phyloP scores from a whole-genome alignment of 2,113 vertebrate species.

The Phainopepla nitens region DNA sequence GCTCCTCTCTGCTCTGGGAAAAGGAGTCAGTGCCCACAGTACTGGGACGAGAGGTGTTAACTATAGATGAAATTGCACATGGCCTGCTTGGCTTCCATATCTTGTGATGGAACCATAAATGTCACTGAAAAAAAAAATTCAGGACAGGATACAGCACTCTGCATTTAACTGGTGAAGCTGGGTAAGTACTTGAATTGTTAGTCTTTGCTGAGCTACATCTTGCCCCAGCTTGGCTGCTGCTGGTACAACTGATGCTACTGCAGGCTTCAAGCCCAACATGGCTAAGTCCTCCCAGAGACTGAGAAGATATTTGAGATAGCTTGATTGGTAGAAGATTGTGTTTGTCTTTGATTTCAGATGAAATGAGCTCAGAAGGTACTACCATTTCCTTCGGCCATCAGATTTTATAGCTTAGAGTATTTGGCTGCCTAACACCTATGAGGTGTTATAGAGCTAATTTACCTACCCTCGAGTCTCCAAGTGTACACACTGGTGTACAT shows the following conservation, averaged over 20 bases:
- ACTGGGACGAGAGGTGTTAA: not conserved
- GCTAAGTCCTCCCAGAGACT: not conserved
- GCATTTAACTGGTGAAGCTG: not conserved
- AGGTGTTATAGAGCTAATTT: not conserved
- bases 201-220: not conserved
- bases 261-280: not conserved
- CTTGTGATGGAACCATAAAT: not conserved
- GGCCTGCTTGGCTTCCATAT: not conserved
- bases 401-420: not conserved
- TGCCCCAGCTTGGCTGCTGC: not conserved
- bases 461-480: not conserved
- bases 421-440: not conserved
- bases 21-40: not conserved
- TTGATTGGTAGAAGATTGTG: not conserved
- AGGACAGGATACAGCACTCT: not conserved
- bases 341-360: not conserved
- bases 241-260: not conserved
- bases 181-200: not conserved
- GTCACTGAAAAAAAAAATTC: not conserved
- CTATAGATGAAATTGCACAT: not conserved
- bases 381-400: not conserved
- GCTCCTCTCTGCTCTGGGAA: not conserved
- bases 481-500: not conserved
- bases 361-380: not conserved
- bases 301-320: not conserved